phyloP scores from a whole-genome alignment of 1,140 invertebrate species.

The Drosophila nannoptera region DNA sequence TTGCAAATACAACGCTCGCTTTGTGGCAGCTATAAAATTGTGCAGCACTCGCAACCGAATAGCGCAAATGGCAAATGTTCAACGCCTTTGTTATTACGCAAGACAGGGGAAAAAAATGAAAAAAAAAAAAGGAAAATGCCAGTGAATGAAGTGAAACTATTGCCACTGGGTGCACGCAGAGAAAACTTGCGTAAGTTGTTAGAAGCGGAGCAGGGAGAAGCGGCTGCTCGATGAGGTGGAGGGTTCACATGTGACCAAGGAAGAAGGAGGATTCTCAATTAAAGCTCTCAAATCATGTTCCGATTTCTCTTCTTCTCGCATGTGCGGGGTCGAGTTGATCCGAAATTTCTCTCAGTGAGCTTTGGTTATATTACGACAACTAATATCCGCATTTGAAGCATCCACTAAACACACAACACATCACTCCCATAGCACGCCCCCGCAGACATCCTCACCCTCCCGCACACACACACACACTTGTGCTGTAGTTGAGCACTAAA shows the following conservation, averaged over 20 bases:
- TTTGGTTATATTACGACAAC: conserved; percentile 44
- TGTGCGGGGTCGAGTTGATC: too few species aligned
- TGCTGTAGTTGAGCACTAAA: conserved; percentile 22
- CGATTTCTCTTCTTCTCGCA: not conserved
- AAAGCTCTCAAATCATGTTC: not conserved
- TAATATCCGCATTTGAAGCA: conserved; percentile 56
- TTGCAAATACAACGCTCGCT: conserved; percentile 39
- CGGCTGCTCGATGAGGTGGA: too few species aligned
- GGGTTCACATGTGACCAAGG: not conserved
- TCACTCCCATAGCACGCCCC: conserved; percentile 24
- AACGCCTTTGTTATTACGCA: conserved; percentile 48
- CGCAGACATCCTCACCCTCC: conserved; percentile 8
- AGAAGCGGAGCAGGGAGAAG: not conserved
- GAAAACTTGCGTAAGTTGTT: not conserved
- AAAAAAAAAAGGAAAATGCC: not conserved
- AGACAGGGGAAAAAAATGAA: conserved; percentile 18
- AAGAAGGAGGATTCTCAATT: too few species aligned
- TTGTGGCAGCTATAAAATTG: conserved; percentile 46
- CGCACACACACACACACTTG: not conserved
- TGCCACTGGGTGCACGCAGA: conserved; percentile 35
- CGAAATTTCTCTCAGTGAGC: conserved; percentile 35
- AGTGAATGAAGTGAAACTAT: conserved; percentile 23
- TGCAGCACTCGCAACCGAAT: conserved; percentile 40
- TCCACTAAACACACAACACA: conserved; percentile 52
- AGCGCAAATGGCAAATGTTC: conserved; percentile 42